phyloP scores from a whole-genome alignment of 2,113 vertebrate genomes.

The Microcebus griseorufus region DNA sequence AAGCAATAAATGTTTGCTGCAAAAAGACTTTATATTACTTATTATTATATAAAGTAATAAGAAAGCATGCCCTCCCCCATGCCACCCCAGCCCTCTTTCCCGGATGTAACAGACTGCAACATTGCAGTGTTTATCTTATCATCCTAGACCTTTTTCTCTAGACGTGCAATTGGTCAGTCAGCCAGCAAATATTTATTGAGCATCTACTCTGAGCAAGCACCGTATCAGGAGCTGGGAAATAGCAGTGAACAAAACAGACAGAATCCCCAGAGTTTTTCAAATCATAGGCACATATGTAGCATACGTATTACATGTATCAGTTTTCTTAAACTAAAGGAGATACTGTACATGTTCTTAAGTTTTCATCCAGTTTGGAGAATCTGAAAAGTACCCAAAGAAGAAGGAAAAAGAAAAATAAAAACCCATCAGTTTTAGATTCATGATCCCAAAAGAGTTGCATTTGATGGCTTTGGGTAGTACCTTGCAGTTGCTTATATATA shows the following conservation, averaged over 20 bases:
- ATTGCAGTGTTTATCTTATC: neutral
- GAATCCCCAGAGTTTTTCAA: neutral
- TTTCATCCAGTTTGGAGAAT: slow-evolving; percentile 8
- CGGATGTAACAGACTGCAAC: neutral
- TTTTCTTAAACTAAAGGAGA: neutral
- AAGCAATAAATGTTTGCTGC: neutral
- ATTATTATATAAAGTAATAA: neutral
- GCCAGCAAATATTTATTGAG: neutral
- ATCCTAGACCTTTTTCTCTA: neutral
- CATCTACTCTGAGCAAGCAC: neutral
- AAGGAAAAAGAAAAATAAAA: neutral
- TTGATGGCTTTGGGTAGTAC: neutral
- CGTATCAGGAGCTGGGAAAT: neutral
- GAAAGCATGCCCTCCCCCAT: fast-evolving
- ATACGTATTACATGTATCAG: neutral
- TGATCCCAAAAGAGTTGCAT: neutral
- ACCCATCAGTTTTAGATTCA: neutral
- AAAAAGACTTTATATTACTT: neutral
- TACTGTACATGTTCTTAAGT: neutral
- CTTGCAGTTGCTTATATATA: neutral
- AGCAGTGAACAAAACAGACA: neutral
- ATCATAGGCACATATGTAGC: neutral
- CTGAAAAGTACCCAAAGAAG: slow-evolving; percentile 10
- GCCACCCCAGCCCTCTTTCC: neutral
- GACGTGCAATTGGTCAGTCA: neutral